Percentiles rank a stretch among this genome's conserved stretches.
phyloP scores from a whole-genome alignment of 2,113 vertebrate genomes.

The Harpagus bidentatus region DNA sequence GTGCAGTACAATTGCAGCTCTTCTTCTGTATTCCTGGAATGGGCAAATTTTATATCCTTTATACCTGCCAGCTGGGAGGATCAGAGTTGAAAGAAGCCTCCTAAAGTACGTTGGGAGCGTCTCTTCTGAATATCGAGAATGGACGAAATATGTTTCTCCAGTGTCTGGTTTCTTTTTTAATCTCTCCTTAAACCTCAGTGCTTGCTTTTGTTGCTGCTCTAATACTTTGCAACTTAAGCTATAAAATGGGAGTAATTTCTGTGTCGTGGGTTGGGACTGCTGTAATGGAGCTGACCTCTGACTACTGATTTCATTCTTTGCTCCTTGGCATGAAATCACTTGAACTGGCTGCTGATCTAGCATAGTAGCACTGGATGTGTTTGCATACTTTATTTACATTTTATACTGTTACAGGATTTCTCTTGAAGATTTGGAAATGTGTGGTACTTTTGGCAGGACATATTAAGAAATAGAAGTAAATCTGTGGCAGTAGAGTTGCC shows the following conservation, averaged over 20 bases:
- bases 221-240: not conserved
- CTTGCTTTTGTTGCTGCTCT: not conserved
- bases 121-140: not conserved
- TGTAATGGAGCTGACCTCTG: not conserved
- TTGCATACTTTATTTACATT: not conserved
- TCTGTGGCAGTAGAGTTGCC: not conserved
- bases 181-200: not conserved
- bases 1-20: not conserved
- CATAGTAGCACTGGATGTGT: not conserved
- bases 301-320: not conserved
- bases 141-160: not conserved
- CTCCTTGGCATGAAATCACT: not conserved
- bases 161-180: not conserved
- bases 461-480: conserved; percentile 5
- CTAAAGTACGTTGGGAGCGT: not conserved
- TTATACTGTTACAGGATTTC: not conserved
- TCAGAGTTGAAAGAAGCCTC: not conserved
- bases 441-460: not conserved
- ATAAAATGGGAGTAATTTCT: not conserved
- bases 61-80: not conserved
- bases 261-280: not conserved
- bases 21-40: not conserved
- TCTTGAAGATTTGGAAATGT: conserved; percentile 5
- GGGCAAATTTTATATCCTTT: not conserved
- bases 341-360: not conserved